Percentiles rank a stretch among this genome's conserved stretches.
These are phyloP conservation scores for Drosophila niveifrons DNA, from an alignment of 2,888 invertebrate genomes.

Conservation along the genomic window DNA sequence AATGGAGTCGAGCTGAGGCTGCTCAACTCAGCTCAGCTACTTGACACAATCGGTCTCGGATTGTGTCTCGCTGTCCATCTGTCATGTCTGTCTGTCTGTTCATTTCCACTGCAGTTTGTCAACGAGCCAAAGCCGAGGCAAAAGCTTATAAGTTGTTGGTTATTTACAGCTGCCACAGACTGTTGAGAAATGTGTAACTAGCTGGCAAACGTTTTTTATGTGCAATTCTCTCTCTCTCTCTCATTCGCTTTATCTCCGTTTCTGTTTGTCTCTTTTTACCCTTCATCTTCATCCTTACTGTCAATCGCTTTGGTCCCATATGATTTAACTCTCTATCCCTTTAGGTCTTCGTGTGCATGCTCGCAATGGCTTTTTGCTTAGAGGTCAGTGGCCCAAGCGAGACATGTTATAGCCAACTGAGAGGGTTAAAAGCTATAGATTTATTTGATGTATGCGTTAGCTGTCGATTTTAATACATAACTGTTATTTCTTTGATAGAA, in stretches of 20 bases:
- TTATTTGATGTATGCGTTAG: slow-evolving; percentile 11
- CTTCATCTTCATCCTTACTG: background rate
- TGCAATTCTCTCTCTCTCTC: slow-evolving; percentile 25
- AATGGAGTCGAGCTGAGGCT: slow-evolving; percentile 34
- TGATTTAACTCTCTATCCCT: slow-evolving; percentile 44
- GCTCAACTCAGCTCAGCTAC: slow-evolving; percentile 14
- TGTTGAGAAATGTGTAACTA: slow-evolving; percentile 39
- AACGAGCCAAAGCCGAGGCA: slow-evolving; percentile 27
- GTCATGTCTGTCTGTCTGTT: slow-evolving; percentile 7
- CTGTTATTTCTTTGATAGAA: too few relatives aligned
- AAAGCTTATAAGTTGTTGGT: slow-evolving; percentile 56
- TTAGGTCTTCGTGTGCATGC: slow-evolving; percentile 8
- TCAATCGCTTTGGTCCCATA: slow-evolving; percentile 8
- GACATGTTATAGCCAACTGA: slow-evolving; percentile 3
- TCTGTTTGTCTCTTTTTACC: background rate
- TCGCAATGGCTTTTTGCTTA: slow-evolving; percentile 3
- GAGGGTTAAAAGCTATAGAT: slow-evolving; percentile 4
- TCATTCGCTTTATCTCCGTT: background rate
- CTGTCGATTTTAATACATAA: background rate
- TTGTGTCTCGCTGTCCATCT: slow-evolving; percentile 7
- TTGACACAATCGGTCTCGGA: slow-evolving; percentile 26
- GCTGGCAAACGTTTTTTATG: slow-evolving; percentile 41
- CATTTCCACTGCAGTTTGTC: slow-evolving; percentile 58
- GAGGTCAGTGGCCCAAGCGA: slow-evolving; percentile 53
- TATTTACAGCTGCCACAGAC: slow-evolving; percentile 42